phyloP scores from a whole-genome alignment of 2,113 vertebrate genomes.

The Megaleporinus macrocephalus region DNA sequence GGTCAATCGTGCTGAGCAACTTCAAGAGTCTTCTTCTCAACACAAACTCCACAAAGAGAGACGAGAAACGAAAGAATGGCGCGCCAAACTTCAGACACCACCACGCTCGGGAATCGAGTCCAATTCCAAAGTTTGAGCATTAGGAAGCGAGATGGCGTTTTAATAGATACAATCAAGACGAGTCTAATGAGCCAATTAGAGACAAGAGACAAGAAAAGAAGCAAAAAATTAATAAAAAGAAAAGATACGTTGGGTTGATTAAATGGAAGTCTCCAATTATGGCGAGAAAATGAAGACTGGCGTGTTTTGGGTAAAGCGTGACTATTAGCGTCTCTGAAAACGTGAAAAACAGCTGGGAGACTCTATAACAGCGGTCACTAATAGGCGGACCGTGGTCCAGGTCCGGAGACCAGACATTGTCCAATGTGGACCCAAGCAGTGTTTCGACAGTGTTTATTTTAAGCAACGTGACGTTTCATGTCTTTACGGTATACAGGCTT shows the following conservation, averaged over 20 bases:
- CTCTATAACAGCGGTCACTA: too few species aligned
- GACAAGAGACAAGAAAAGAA: constrained; percentile 72
- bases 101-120: constrained; percentile 52
- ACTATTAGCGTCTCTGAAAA: too few species aligned
- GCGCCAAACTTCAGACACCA: constrained; percentile 30
- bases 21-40: constrained; percentile 11
- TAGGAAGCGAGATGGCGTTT: neutral
- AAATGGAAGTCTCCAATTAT: neutral
- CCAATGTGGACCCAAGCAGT: too few species aligned
- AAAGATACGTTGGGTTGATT: neutral
- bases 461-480: too few species aligned
- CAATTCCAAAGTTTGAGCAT: constrained; percentile 5
- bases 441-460: too few species aligned
- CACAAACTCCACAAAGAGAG: constrained; percentile 49
- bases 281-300: neutral
- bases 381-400: too few species aligned
- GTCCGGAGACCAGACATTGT: too few species aligned
- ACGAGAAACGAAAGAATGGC: constrained; percentile 49
- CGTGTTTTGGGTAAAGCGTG: too few species aligned
- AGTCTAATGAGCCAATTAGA: constrained; percentile 80
- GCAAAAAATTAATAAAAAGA: neutral
- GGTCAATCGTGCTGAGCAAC: constrained; percentile 37
- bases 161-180: constrained; percentile 24
- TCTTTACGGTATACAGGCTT: too few species aligned
- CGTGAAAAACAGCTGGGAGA: too few species aligned